Evolutionary conservation across 1,140 invertebrate species (phyloP).

Genomic region (Drosophila rufa): DNA sequence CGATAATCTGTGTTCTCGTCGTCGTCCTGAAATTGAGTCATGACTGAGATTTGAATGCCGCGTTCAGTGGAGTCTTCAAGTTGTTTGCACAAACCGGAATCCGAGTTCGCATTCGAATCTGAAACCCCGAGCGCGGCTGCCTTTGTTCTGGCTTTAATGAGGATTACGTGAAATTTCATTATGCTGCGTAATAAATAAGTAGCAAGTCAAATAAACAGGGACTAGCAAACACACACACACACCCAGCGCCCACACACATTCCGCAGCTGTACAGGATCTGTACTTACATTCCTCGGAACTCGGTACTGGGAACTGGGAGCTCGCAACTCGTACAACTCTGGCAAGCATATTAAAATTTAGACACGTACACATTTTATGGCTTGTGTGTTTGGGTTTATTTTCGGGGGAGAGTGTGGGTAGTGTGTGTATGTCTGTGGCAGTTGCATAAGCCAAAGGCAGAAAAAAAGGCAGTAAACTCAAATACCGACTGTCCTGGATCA

Average conservation of each 20-base stretch:
- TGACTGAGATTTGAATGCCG: conserved; percentile 49
- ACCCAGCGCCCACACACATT: conserved; percentile 19
- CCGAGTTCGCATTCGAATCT: not conserved
- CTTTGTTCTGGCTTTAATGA: conserved; percentile 60
- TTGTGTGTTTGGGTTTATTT: conserved; percentile 46
- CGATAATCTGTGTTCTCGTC: conserved; percentile 30
- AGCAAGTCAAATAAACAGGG: conserved; percentile 71
- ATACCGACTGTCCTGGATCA: not conserved
- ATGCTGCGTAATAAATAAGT: conserved; percentile 70
- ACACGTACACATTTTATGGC: conserved; percentile 77
- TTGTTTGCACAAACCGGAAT: conserved; percentile 21
- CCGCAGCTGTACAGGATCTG: conserved; percentile 37
- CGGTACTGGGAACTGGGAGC: not conserved
- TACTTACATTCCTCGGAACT: conserved; percentile 28
- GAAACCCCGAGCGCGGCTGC: conserved; percentile 10
- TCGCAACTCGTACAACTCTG: conserved; percentile 39
- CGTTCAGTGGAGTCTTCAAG: conserved; percentile 7
- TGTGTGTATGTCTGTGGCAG: conserved; percentile 14
- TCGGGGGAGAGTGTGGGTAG: conserved; percentile 6
- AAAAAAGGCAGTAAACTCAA: conserved; percentile 11
- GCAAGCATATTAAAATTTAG: conserved; percentile 75
- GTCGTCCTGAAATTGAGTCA: conserved; percentile 38
- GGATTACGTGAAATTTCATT: conserved; percentile 75
- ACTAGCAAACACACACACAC: conserved; percentile 9
- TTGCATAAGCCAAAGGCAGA: conserved; percentile 1